These are phyloP conservation scores for Belonocnema kinseyi DNA, from an alignment of 1,140 invertebrate species.

Conservation along the genomic window DNA sequence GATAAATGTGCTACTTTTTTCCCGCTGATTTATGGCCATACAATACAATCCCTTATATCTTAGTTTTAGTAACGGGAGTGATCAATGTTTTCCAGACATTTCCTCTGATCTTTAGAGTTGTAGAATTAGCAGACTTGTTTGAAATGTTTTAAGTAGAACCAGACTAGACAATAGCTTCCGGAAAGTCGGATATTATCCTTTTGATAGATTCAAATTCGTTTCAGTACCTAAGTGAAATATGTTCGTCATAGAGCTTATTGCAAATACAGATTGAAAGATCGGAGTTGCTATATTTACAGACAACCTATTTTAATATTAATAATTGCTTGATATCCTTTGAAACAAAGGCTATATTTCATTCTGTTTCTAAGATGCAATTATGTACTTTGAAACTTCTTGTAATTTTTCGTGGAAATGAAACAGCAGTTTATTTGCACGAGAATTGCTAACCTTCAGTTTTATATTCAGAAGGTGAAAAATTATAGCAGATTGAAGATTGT, in stretches of 20 bases:
- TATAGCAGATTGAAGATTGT: no score
- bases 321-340: no score
- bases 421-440: no score
- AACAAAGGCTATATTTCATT: no score
- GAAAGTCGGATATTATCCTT: neutral
- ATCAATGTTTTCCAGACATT: neutral
- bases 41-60: neutral
- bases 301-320: no score
- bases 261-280: neutral
- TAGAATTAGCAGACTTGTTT: neutral
- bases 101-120: neutral
- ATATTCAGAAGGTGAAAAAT: no score
- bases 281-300: neutral
- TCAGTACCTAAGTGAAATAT: neutral
- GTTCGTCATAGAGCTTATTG: neutral
- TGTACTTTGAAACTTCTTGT: no score
- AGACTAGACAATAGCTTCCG: neutral
- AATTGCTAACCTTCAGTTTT: no score
- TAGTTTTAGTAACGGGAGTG: neutral
- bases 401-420: no score
- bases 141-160: neutral
- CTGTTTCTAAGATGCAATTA: no score
- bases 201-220: slow-evolving; percentile 7
- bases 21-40: slow-evolving; percentile 2
- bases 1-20: neutral